These are phyloP conservation scores for Drosophila nigromelanica DNA, from an alignment of 1,140 invertebrate genomes.

Conservation along the genomic window DNA sequence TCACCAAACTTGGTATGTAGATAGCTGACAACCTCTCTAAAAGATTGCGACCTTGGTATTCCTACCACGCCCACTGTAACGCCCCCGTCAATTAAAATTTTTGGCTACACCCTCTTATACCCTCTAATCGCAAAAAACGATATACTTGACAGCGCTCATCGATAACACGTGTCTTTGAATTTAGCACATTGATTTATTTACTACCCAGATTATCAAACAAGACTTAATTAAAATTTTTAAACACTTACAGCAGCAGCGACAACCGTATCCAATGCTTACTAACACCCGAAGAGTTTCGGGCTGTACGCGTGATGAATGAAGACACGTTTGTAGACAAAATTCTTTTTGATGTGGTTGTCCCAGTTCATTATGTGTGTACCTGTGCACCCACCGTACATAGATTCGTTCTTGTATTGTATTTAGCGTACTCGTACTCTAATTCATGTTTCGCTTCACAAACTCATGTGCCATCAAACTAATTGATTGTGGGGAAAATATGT, in stretches of 20 bases:
- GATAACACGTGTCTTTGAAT: too few relatives aligned
- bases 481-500: slow-evolving; percentile 20
- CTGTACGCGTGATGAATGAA: slow-evolving; percentile 63
- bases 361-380: slow-evolving; percentile 3
- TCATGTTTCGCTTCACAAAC: slow-evolving; percentile 2
- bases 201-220: neutral
- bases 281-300: slow-evolving; percentile 61
- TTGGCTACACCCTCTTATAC: too few relatives aligned
- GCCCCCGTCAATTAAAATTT: too few relatives aligned
- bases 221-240: slow-evolving; percentile 15
- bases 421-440: slow-evolving; percentile 9
- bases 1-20: too few relatives aligned
- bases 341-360: slow-evolving; percentile 24
- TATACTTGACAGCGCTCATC: too few relatives aligned
- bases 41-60: too few relatives aligned
- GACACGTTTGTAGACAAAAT: slow-evolving; percentile 71
- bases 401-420: slow-evolving; percentile 3
- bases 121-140: too few relatives aligned
- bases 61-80: too few relatives aligned
- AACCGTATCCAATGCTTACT: slow-evolving; percentile 48
- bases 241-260: slow-evolving; percentile 46
- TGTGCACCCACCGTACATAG: neutral
- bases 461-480: slow-evolving; percentile 34
- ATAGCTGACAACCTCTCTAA: too few relatives aligned
- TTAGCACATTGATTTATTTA: neutral